A percentile compares a stretch with the other conserved stretches of the same genome.
Conservation (phyloP, 2,113 vertebrate genomes). For the Pogona vitticeps region DNA sequence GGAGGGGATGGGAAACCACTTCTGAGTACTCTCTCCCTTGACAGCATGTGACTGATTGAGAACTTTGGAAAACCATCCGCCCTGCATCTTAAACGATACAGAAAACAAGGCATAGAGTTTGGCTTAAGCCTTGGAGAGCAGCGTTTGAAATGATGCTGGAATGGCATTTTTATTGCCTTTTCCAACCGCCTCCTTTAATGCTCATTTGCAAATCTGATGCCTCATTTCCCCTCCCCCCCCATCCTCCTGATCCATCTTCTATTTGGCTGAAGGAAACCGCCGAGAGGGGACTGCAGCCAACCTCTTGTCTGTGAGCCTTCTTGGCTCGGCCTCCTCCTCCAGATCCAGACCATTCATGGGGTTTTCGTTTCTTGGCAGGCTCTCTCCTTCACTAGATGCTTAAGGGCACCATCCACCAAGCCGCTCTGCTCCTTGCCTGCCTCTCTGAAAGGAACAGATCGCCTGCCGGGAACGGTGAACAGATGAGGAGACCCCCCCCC, state of each 20-base stretch:
- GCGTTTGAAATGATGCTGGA: not conserved
- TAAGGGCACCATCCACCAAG: not conserved
- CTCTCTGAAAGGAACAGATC: accelerated
- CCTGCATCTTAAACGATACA: no score
- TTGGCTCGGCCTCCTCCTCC: not conserved
- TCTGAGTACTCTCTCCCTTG: no score
- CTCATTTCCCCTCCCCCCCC: accelerated
- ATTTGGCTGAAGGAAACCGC: not conserved
- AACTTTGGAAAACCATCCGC: no score
- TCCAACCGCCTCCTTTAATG: not conserved
- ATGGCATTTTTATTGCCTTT: not conserved
- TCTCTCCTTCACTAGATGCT: not conserved
- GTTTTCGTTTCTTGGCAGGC: not conserved
- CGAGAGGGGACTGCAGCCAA: not conserved
- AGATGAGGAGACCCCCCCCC: not conserved
- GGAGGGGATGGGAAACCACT: no score
- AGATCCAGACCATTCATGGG: not conserved
- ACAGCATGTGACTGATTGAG: no score
- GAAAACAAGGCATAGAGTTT: not conserved
- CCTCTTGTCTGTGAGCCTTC: not conserved
- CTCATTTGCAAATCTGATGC: accelerated
- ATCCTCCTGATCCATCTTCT: accelerated
- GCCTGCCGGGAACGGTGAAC: no score
- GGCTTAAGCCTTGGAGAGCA: not conserved
- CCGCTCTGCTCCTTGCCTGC: not conserved